Percentiles rank a stretch among this genome's conserved stretches.
Evolutionary conservation across 2,888 invertebrate genomes (phyloP).

Genomic region (Dasysyrphus albostriatus): DNA sequence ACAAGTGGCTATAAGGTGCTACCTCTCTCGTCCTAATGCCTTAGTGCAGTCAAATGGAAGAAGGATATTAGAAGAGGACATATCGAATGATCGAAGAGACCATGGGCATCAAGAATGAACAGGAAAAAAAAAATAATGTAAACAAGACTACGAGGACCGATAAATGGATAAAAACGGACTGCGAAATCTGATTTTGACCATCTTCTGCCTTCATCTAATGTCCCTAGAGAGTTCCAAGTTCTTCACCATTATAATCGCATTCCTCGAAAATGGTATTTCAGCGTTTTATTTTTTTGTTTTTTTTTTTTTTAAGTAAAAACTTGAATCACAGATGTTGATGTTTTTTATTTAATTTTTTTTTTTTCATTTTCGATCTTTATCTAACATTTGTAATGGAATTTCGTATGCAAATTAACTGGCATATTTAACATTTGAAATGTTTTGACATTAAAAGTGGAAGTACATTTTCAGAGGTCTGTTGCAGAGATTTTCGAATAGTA

Average conservation of each 20-base stretch:
- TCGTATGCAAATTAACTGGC: constrained; percentile 47
- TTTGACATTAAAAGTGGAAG: constrained; percentile 18
- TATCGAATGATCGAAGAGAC: constrained; percentile 17
- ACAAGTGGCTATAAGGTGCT: constrained; percentile 16
- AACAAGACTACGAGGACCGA: constrained; percentile 8
- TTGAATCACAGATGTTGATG: constrained; percentile 30
- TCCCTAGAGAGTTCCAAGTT: background rate
- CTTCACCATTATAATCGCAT: constrained; percentile 47
- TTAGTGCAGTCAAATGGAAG: constrained; percentile 69
- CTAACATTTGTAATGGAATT: constrained; percentile 16
- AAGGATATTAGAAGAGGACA: constrained; percentile 65
- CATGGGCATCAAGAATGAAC: background rate
- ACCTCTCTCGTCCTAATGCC: background rate
- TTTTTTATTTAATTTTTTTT: background rate
- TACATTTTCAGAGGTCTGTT: background rate
- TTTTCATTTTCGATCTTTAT: constrained; percentile 9
- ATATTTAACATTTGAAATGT: constrained; percentile 40
- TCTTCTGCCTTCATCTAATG: background rate
- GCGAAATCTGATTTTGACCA: constrained; percentile 63
- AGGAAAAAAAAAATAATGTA: constrained; percentile 9
- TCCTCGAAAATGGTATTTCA: constrained; percentile 24
- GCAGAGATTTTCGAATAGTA: constrained; percentile 4
- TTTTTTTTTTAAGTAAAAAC: constrained; percentile 18
- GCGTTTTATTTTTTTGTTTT: constrained; percentile 41
- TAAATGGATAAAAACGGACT: constrained; percentile 59